A percentile compares a stretch with the other conserved stretches of the same genome.
Conservation (phyloP, 2,113 vertebrate species). For the Notiomystis cincta region DNA sequence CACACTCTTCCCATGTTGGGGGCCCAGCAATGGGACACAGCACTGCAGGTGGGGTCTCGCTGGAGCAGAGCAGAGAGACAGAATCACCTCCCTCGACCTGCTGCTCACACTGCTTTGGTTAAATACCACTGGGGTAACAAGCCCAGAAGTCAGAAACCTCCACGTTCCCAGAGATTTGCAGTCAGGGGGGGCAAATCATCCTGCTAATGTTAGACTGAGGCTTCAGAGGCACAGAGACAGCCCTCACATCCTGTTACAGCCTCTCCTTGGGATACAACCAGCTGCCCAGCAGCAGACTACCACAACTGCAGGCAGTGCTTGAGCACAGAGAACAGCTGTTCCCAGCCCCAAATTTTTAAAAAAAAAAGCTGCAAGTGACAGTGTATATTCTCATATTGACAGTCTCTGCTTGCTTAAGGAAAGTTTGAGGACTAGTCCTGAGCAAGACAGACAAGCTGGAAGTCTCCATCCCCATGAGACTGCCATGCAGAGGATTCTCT, state of each 20-base stretch:
- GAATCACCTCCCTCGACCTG: neutral
- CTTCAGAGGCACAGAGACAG: neutral
- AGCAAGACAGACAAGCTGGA: neutral
- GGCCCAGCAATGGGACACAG: neutral
- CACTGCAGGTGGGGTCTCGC: neutral
- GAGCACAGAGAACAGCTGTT: neutral
- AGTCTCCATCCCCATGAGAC: neutral
- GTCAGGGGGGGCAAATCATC: neutral
- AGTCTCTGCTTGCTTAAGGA: neutral
- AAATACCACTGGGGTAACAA: neutral
- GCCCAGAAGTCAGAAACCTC: neutral
- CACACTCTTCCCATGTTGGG: neutral
- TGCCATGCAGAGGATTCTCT: neutral
- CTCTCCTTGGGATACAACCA: neutral
- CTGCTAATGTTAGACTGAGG: neutral
- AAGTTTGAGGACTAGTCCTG: neutral
- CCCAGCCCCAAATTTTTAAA: neutral
- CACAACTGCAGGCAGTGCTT: neutral
- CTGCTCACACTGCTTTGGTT: neutral
- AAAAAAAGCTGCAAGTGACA: neutral
- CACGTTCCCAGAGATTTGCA: neutral
- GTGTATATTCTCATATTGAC: neutral
- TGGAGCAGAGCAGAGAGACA: neutral
- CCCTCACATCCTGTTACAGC: neutral
- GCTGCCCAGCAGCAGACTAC: neutral